phyloP scores from a whole-genome alignment of 2,888 invertebrate species.

The Drosophila paucipuncta region DNA sequence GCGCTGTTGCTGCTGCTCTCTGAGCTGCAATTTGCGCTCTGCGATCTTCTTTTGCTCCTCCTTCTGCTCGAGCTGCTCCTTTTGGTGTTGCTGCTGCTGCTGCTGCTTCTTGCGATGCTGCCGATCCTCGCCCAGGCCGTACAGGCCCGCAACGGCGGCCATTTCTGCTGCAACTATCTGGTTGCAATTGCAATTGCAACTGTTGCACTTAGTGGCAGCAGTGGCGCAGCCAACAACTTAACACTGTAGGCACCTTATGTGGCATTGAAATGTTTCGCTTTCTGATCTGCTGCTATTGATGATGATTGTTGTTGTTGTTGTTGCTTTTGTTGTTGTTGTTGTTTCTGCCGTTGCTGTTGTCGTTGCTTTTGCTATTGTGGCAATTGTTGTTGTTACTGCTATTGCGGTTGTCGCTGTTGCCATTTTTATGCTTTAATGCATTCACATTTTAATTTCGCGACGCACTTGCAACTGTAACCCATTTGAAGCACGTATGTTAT shows the following conservation, averaged over 20 bases:
- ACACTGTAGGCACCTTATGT: conserved; percentile 27
- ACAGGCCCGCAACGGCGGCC: conserved; percentile 93
- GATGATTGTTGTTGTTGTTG: conserved; percentile 25
- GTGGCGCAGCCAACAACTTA: conserved; percentile 37
- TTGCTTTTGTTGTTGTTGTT: conserved; percentile 4
- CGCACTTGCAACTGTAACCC: conserved; percentile 37
- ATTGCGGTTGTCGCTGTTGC: conserved; percentile 34
- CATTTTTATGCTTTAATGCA: conserved; percentile 29
- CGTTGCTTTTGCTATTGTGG: conserved; percentile 12
- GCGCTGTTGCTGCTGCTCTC: conserved; percentile 76
- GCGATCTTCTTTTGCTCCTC: conserved; percentile 84
- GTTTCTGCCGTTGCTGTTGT: conserved; percentile 20
- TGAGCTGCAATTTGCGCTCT: conserved; percentile 78
- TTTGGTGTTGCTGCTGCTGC: conserved; percentile 86
- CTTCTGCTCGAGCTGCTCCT: conserved; percentile 88
- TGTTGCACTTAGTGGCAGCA: conserved; percentile 19
- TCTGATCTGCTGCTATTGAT: conserved; percentile 28
- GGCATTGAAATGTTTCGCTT: conserved; percentile 51
- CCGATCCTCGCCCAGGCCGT: conserved; percentile 92
- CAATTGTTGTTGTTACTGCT: conserved; percentile 18
- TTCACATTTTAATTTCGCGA: conserved; percentile 39
- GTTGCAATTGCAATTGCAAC: conserved; percentile 14
- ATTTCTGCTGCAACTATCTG: conserved; percentile 83
- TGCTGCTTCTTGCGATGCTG: conserved; percentile 85
- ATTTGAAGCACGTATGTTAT: neutral